These are phyloP conservation scores for Rhynchonycteris naso DNA, from an alignment of 2,797 vertebrate genomes.

Conservation along the genomic window DNA sequence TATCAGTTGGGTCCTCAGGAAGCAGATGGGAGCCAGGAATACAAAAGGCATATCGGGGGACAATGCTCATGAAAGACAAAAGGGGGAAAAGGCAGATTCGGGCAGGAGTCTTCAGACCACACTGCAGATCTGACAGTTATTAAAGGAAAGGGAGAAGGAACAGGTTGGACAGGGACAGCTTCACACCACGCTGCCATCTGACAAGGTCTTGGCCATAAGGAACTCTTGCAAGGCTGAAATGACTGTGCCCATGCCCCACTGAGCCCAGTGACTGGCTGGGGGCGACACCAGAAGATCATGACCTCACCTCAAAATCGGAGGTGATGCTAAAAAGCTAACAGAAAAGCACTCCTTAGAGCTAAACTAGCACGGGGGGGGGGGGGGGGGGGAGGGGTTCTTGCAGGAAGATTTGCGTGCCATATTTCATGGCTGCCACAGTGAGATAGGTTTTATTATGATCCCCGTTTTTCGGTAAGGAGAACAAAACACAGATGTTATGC, in stretches of 20 bases:
- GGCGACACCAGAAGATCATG: not conserved
- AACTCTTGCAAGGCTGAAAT: not conserved
- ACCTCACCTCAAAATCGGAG: not conserved
- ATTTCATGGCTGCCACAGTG: not conserved
- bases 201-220: not conserved
- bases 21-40: not conserved
- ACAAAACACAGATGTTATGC: not conserved
- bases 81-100: not conserved
- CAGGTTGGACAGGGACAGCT: not conserved
- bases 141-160: too few species aligned
- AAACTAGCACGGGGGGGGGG: too few species aligned
- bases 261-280: not conserved
- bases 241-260: accelerated
- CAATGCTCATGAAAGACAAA: not conserved
- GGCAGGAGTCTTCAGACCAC: not conserved
- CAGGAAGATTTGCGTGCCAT: not conserved
- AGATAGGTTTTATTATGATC: not conserved
- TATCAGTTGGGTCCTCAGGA: not conserved
- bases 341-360: not conserved
- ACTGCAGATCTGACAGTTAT: not conserved
- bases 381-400: not conserved
- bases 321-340: not conserved
- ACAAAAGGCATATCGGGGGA: not conserved
- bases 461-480: not conserved
- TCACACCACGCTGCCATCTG: not conserved